phyloP scores from a whole-genome alignment of 1,140 invertebrate genomes.

The Pseudomyrmex flavicornis region DNA sequence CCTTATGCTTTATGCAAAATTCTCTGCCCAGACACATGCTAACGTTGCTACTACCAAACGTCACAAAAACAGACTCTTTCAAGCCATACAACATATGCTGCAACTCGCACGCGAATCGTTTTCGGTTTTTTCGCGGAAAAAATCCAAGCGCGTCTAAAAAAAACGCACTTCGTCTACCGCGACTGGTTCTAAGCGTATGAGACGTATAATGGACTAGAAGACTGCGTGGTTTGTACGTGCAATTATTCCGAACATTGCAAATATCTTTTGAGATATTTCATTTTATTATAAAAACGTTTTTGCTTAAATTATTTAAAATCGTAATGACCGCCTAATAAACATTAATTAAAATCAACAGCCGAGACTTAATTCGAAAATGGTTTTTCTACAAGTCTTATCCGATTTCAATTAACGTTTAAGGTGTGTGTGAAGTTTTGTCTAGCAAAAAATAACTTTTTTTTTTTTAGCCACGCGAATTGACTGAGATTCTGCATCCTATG shows the following conservation, averaged over 20 bases:
- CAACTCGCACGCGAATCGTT: neutral
- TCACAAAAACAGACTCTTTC: slow-evolving; percentile 21
- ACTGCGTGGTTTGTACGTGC: slow-evolving; percentile 31
- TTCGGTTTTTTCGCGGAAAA: slow-evolving; percentile 10
- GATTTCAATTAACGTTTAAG: slow-evolving; percentile 27
- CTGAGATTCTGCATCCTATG: slow-evolving; percentile 12
- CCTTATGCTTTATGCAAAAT: slow-evolving; percentile 42
- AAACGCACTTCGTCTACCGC: slow-evolving; percentile 1
- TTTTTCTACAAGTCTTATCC: neutral
- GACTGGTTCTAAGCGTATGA: slow-evolving; percentile 40
- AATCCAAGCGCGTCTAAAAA: slow-evolving; percentile 24
- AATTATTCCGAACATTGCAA: slow-evolving; percentile 10
- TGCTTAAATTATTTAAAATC: neutral
- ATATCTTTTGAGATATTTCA: neutral
- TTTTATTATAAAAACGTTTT: too few species aligned
- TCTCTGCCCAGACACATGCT: slow-evolving; percentile 47
- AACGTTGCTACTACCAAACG: slow-evolving; percentile 39
- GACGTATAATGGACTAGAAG: slow-evolving; percentile 4
- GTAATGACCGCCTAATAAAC: neutral
- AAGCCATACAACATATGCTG: slow-evolving; percentile 54
- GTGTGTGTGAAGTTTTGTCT: neutral
- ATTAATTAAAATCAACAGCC: slow-evolving; percentile 15
- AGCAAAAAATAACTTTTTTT: too few species aligned
- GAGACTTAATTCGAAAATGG: neutral
- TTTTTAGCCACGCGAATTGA: neutral